Evolutionary conservation across 2,113 vertebrate species (phyloP), one percentile per base, ranked within the genome.

Genomic region (Panthera uncia): DNA sequence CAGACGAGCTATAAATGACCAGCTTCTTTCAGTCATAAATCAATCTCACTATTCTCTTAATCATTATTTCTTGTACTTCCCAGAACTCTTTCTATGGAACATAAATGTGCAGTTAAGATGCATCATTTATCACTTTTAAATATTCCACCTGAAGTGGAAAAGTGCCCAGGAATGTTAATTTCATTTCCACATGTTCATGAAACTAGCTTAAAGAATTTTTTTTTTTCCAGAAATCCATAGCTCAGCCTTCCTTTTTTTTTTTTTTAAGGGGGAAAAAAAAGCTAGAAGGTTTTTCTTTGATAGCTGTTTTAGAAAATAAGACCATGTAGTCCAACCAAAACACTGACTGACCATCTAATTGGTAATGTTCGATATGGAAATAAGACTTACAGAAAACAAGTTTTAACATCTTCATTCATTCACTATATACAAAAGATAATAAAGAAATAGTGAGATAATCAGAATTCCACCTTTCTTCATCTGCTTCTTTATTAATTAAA

Each of bases 51-150:
- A 45, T 89, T 88, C 92, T 82, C 90, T 92, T 90, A 83, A 92
- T 89, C 90, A 94, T 95, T 95, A 94, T 57, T 89, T 96, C 93
- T 96, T 74, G 31, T 92, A 91, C 88, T 98, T 98, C 97, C 96
- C 98, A 98, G 97, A 98, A 97, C 92, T 90, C 89, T 79, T 86
- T 79, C 95, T 90, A 86, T 80, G 89, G 79, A 97, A 97, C 84
- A 92, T 96, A 98, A 94, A 82, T 80, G 87, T 95, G 65, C 84
- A 88, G 63, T 80, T 97, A 95, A 95, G 82, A 94, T 94, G 63
- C 83, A 94, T 95, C 96, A 98, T 88, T 96, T 94, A 96, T 92
- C 93, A 97, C 57, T 89, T 94, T 89, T 89, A 97, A 97, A 97
- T 94, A 97, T 85, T 85, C 92, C 83, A 95, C 78, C 61, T 91